These are phyloP conservation scores for Boleophthalmus pectinirostris DNA, from an alignment of 2,113 vertebrate genomes.

Conservation along the genomic window DNA sequence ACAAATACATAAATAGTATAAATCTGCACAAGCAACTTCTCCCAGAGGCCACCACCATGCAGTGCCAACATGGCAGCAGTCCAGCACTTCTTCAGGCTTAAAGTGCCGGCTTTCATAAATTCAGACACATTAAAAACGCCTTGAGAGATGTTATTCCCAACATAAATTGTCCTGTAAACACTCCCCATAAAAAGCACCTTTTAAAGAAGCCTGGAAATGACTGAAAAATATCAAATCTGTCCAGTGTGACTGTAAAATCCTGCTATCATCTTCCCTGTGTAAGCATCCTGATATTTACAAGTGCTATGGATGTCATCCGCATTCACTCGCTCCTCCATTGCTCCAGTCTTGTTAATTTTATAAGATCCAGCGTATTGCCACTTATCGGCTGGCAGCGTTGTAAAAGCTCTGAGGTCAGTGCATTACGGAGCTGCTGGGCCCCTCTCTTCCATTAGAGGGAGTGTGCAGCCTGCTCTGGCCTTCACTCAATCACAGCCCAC, in stretches of 20 bases:
- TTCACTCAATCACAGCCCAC: slow-evolving; percentile 73
- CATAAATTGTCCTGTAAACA: slow-evolving; percentile 67
- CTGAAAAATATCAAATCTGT: slow-evolving; percentile 47
- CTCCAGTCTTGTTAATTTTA: slow-evolving; percentile 75
- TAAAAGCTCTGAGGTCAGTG: slow-evolving; percentile 76
- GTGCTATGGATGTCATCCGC: slow-evolving; percentile 45
- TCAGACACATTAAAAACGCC: slow-evolving; percentile 62
- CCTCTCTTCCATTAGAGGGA: slow-evolving; percentile 74
- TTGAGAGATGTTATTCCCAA: slow-evolving; percentile 60
- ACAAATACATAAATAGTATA: not conserved
- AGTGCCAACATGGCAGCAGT: slow-evolving; percentile 38
- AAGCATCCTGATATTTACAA: slow-evolving; percentile 60
- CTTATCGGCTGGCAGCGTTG: slow-evolving; percentile 69
- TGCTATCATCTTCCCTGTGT: slow-evolving; percentile 24
- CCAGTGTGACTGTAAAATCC: slow-evolving; percentile 48
- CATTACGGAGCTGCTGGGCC: slow-evolving; percentile 73
- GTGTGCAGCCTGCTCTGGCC: slow-evolving; percentile 62
- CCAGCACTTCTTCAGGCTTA: slow-evolving; percentile 35
- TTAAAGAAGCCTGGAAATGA: slow-evolving; percentile 42
- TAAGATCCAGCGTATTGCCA: slow-evolving; percentile 75
- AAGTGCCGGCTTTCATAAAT: slow-evolving; percentile 62
- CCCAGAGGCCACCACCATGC: slow-evolving; percentile 12
- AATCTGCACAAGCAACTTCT: slow-evolving; percentile 14
- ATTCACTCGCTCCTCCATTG: slow-evolving; percentile 21
- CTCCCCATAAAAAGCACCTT: slow-evolving; percentile 40